Conservation (phyloP, 2,797 vertebrate genomes). For the Pantherophis vulpinus region DNA sequence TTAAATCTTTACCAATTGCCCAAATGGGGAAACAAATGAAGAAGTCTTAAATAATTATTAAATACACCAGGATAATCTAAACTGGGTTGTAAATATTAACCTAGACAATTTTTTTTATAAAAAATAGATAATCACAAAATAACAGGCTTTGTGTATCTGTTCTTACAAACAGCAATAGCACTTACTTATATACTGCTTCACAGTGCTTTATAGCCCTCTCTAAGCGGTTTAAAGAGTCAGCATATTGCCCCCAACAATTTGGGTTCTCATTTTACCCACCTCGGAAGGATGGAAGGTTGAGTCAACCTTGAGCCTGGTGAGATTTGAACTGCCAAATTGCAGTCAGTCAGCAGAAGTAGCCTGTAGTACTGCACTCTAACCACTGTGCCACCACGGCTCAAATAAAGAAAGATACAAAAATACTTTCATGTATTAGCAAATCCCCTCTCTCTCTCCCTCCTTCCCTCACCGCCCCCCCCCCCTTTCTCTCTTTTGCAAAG, state of each 20-base stretch:
- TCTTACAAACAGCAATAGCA: background rate
- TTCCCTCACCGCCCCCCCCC: accelerated
- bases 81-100: background rate
- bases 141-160: background rate
- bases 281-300: too few relatives aligned
- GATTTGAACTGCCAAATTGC: too few relatives aligned
- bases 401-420: background rate
- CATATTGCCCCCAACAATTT: too few relatives aligned
- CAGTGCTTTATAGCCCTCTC: too few relatives aligned
- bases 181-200: too few relatives aligned
- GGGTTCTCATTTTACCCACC: too few relatives aligned
- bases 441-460: background rate
- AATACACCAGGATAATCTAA: background rate
- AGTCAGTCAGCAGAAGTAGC: too few relatives aligned
- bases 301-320: too few relatives aligned
- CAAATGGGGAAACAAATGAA: background rate
- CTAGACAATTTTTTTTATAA: background rate
- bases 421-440: background rate
- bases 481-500: background rate
- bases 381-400: too few relatives aligned
- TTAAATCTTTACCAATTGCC: background rate
- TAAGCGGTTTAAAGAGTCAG: too few relatives aligned
- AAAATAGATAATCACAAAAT: background rate
- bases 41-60: background rate
- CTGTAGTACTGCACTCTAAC: too few relatives aligned